phyloP scores from a whole-genome alignment of 2,113 vertebrate genomes.

The Nibea albiflora region DNA sequence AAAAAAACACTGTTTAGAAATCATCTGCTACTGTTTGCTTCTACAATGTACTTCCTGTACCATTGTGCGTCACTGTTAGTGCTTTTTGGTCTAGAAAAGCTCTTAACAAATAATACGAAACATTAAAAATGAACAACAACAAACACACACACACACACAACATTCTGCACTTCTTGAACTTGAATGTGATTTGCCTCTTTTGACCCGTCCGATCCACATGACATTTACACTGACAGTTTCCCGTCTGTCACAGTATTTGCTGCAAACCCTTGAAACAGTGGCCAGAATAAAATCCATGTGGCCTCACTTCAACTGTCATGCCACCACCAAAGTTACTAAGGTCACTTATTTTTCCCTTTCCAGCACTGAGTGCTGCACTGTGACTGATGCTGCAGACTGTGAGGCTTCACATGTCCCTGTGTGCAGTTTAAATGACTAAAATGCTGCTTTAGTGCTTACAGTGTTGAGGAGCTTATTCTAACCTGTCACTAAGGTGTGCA shows the following conservation, averaged over 20 bases:
- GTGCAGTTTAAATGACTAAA: not conserved
- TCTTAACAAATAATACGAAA: too few relatives aligned
- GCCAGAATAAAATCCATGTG: not conserved
- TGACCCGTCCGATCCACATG: not conserved
- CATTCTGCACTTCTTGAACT: not conserved
- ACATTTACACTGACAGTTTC: not conserved
- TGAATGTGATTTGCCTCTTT: not conserved
- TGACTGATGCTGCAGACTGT: conserved; percentile 8
- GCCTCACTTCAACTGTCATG: not conserved
- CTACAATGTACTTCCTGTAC: too few relatives aligned
- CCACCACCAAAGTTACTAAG: not conserved
- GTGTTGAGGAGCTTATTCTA: not conserved
- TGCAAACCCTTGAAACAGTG: not conserved
- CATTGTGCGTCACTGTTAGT: too few relatives aligned
- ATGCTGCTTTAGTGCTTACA: not conserved
- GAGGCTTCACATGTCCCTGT: not conserved
- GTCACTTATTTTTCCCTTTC: conserved; percentile 8
- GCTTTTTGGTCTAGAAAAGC: too few relatives aligned
- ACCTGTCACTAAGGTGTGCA: not conserved
- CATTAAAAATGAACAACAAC: too few relatives aligned
- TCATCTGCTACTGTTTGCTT: too few relatives aligned
- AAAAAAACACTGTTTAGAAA: too few relatives aligned
- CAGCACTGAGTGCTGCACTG: not conserved
- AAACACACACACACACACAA: not conserved
- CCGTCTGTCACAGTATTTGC: not conserved